These are phyloP conservation scores for Esox niger DNA, from an alignment of 2,113 vertebrate species.

Conservation along the genomic window DNA sequence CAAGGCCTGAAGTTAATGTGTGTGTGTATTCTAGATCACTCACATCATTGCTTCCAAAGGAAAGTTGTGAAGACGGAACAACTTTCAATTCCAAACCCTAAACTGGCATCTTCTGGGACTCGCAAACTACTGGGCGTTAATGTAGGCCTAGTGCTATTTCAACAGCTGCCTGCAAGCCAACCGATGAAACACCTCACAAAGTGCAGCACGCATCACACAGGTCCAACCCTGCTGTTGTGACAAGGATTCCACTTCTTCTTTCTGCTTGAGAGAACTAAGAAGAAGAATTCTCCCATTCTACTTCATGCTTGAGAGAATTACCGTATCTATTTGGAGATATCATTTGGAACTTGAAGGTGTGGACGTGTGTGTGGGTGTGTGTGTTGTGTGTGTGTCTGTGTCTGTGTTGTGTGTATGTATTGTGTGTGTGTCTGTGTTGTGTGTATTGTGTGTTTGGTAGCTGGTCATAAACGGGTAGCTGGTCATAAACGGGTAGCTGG, in stretches of 20 bases:
- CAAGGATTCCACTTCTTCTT: constrained; percentile 9
- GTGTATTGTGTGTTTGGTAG: background rate
- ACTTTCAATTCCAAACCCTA: constrained; percentile 23
- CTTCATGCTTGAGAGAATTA: background rate
- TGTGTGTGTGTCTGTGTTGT: background rate
- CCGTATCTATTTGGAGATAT: background rate
- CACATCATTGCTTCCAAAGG: constrained; percentile 51
- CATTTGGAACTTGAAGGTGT: background rate
- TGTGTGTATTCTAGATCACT: constrained; percentile 48
- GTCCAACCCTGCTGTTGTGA: background rate
- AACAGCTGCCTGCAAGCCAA: constrained; percentile 37
- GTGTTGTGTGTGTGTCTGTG: background rate
- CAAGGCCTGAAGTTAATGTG: constrained; percentile 15
- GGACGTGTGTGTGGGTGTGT: constrained; percentile 1
- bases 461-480: too few species aligned
- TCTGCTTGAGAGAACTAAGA: background rate
- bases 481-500: too few species aligned
- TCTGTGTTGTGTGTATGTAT: constrained; percentile 19
- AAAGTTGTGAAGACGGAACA: background rate
- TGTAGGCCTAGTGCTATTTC: constrained; percentile 32
- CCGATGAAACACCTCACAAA: constrained; percentile 39
- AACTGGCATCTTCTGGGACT: background rate
- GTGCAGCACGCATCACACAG: constrained; percentile 29
- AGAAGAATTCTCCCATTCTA: background rate
- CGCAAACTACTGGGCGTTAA: constrained; percentile 25